These are phyloP conservation scores for Synergus itoensis DNA, from an alignment of 2,888 invertebrate species.

Conservation along the genomic window DNA sequence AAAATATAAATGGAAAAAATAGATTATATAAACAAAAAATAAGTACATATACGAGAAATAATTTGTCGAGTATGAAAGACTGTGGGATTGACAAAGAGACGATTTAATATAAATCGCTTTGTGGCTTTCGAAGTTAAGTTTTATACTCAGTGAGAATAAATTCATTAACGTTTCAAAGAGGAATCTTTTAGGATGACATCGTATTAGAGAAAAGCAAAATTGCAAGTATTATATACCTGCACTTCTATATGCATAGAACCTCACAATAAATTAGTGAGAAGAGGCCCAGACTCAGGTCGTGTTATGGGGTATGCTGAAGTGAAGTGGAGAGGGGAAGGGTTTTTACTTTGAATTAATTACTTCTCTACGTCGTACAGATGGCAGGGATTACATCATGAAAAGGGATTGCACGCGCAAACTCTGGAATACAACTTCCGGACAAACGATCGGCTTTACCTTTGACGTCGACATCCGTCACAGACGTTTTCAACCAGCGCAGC, in stretches of 20 bases:
- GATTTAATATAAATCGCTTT: background rate
- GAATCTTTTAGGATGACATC: conserved; percentile 1
- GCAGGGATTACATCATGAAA: conserved; percentile 67
- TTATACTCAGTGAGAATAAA: conserved; percentile 4
- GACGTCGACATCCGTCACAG: conserved; percentile 62
- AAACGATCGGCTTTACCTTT: conserved; percentile 65
- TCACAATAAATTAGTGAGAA: conserved; percentile 56
- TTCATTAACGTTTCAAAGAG: conserved; percentile 20
- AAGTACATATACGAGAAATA: no score
- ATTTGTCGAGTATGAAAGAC: background rate
- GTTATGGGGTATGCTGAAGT: conserved; percentile 18
- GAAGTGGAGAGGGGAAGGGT: conserved; percentile 38
- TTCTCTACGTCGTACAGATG: conserved; percentile 66
- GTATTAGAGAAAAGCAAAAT: conserved; percentile 46
- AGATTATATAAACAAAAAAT: no score
- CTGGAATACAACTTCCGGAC: conserved; percentile 63
- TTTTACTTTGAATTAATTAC: conserved; percentile 67
- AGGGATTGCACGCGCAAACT: conserved; percentile 60
- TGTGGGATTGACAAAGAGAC: background rate
- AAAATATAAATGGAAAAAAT: no score
- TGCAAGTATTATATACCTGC: conserved; percentile 49
- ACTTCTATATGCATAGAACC: conserved; percentile 47
- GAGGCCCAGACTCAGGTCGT: conserved; percentile 55
- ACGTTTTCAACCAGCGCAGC: conserved; percentile 52
- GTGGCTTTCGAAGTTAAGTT: background rate